phyloP scores from a whole-genome alignment of 2,797 vertebrate species.

The Sphenodon punctatus region DNA sequence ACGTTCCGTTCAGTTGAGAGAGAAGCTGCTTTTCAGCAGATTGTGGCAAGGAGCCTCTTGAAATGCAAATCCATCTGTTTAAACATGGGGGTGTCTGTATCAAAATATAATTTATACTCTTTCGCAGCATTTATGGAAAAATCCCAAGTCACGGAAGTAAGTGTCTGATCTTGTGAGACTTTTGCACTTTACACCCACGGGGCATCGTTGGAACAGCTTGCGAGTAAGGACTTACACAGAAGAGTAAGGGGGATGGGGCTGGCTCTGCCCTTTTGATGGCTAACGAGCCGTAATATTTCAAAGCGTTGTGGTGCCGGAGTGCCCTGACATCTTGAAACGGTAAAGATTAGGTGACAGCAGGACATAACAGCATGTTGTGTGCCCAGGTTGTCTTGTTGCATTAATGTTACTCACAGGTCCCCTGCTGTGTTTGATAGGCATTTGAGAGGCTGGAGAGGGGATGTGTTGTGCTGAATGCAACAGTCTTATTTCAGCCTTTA shows the following conservation, averaged over 20 bases:
- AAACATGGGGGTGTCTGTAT: neutral
- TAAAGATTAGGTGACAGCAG: neutral
- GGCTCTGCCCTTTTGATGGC: neutral
- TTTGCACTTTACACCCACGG: no score
- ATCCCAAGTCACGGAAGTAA: neutral
- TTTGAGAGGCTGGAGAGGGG: neutral
- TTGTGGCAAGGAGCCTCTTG: neutral
- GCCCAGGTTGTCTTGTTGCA: neutral
- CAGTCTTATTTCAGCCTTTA: neutral
- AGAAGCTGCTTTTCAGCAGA: neutral
- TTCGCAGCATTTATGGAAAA: neutral
- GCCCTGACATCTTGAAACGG: rapidly evolving
- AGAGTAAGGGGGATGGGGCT: neutral
- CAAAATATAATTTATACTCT: no score
- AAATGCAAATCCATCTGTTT: neutral
- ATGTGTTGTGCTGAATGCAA: rapidly evolving
- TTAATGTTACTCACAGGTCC: rapidly evolving
- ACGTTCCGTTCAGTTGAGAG: neutral
- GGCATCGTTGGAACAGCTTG: no score
- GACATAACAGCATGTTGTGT: rapidly evolving
- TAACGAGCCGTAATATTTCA: neutral
- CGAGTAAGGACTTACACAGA: neutral
- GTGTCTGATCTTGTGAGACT: no score
- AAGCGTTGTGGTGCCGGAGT: neutral
- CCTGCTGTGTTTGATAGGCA: neutral